phyloP scores from a whole-genome alignment of 2,113 vertebrate species.

The Forbesichthys agassizii region DNA sequence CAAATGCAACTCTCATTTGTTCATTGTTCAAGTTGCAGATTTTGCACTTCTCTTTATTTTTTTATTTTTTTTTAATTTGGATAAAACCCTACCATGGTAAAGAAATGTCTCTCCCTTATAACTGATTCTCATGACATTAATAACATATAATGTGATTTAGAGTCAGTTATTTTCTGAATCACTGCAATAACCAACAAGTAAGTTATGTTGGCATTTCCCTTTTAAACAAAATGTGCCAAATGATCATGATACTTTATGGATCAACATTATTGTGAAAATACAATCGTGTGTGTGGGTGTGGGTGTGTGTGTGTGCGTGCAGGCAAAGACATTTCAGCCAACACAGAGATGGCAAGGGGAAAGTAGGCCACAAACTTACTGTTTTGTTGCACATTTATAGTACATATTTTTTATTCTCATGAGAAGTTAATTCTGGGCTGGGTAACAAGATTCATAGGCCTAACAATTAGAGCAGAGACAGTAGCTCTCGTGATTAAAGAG shows the following conservation, averaged over 20 bases:
- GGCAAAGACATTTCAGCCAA: too few relatives aligned
- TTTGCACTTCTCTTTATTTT: background rate
- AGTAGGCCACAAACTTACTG: background rate
- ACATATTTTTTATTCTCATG: conserved; percentile 39
- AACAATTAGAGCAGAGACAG: conserved; percentile 26
- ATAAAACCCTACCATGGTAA: conserved; percentile 31
- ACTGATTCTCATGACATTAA: conserved; percentile 15
- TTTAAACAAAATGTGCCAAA: background rate
- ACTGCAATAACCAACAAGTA: background rate
- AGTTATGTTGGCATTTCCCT: background rate
- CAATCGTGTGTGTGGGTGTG: background rate
- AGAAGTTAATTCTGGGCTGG: conserved; percentile 36
- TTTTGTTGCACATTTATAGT: background rate
- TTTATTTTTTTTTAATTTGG: conserved; percentile 27
- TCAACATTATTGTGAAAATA: too few relatives aligned
- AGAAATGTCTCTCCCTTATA: conserved; percentile 15
- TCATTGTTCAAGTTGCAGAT: conserved; percentile 52
- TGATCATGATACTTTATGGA: too few relatives aligned
- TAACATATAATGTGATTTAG: conserved; percentile 5
- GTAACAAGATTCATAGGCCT: conserved; percentile 31
- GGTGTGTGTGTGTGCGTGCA: background rate
- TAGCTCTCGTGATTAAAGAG: background rate
- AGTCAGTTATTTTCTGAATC: conserved; percentile 4
- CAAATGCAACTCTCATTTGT: conserved; percentile 35
- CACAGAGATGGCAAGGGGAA: background rate